Base-by-base conservation (phyloP, 1,140 invertebrate genomes). In the Lasaia peninsularis region DNA sequence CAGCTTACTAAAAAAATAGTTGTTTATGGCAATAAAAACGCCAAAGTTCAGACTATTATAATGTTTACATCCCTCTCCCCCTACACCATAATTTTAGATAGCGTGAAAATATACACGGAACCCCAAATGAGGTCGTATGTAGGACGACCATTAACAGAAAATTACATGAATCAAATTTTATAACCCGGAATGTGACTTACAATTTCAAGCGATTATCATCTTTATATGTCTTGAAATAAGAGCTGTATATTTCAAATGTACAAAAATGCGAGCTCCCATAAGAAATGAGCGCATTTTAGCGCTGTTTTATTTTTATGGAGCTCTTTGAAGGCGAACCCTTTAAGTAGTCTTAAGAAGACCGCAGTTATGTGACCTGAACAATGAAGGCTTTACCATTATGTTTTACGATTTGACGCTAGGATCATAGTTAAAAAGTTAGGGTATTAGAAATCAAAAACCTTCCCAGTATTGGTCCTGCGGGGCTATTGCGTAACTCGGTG, bases 341-440 rank as follows among this genome's bases (percentile, higher is more conserved):
- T 44, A 44, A 44, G 40, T 44, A 44, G 40, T 44, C 40, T 44
- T 44, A 44, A 44, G 40, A 44, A 44, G 40, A 44, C 40, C 40
- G 40, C 18, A 11, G 40, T 44, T 44, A 44, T 44, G 40, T 44
- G 40, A 44, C 40, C 40, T 44, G 37, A 44, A 44, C 37, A 44
- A 44, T 44, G 37, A 20, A 44, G 37, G 37, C 18, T 44, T 44
- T 18, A 44, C 14, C 37, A 16, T 44, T 44, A 44, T 16, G 16
- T 44, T 44, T 44, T 44, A 44, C 37, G 37, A 20, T 44, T 44
- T 44, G 18, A 44, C 18, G 18, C 18, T 18, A 8, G 18, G 37
- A 18, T 14, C 0, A 2, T 8, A 16, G 34, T 12, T 6, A 16
- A 40, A 40, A 40, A 16, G 37, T 40, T 9, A 40, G 37, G 37